phyloP scores from a whole-genome alignment of 2,113 vertebrate species.

The Phalacrocorax aristotelis region DNA sequence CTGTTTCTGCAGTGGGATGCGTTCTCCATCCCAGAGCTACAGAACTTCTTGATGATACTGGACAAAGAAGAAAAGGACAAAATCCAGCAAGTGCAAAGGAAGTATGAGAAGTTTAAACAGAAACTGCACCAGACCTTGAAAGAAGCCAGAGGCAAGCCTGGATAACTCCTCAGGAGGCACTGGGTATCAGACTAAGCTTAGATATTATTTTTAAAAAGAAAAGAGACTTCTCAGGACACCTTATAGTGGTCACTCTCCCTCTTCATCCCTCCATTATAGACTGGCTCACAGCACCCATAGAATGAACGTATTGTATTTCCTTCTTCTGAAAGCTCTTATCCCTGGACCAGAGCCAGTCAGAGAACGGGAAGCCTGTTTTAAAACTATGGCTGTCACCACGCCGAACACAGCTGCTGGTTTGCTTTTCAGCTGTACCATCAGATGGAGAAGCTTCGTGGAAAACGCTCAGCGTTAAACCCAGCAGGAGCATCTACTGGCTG shows the following conservation, averaged over 20 bases:
- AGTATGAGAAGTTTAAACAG: slow-evolving; percentile 82
- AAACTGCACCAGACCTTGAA: slow-evolving; percentile 84
- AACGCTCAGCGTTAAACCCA: background rate
- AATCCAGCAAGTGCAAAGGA: slow-evolving; percentile 85
- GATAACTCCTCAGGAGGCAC: slow-evolving; percentile 60
- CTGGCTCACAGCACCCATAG: background rate
- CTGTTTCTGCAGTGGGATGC: slow-evolving; percentile 87
- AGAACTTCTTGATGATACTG: slow-evolving; percentile 95
- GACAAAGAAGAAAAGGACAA: slow-evolving; percentile 92
- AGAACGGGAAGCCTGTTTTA: background rate
- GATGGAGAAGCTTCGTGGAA: background rate
- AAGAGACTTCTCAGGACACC: slow-evolving; percentile 75
- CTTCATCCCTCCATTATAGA: background rate
- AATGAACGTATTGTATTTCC: background rate
- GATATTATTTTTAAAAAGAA: slow-evolving; percentile 53
- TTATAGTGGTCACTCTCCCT: background rate
- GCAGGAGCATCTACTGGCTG: background rate
- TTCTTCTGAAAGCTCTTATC: background rate
- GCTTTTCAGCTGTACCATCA: background rate
- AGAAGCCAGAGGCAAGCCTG: slow-evolving; percentile 75
- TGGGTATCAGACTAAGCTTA: slow-evolving; percentile 41
- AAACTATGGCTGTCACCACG: background rate
- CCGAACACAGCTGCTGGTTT: slow-evolving; percentile 15
- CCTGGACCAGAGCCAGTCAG: background rate
- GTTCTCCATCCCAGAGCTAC: slow-evolving; percentile 94